Base-by-base conservation (phyloP, 2,797 vertebrate genomes). In the Eidolon dupreanum region DNA sequence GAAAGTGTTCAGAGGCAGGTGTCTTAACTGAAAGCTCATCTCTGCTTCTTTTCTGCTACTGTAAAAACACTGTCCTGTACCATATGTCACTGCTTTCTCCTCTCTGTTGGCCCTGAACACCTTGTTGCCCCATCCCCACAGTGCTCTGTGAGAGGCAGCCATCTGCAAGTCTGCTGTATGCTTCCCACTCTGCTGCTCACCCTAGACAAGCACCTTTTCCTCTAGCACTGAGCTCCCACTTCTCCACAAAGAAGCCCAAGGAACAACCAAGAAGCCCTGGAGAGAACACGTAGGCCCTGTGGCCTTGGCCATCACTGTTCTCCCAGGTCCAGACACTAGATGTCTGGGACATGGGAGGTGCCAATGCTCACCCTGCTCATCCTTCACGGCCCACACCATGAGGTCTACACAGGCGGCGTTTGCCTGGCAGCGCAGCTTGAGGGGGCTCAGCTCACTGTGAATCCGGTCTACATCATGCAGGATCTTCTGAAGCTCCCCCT, bases 301-400 rank as follows among this genome's bases (percentile, higher is more conserved):
- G 20, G 71, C 49, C 10, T 4, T 15, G 5, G 73, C 41, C 8
- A 46, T 71, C 17, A n/a, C 53, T 7, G 13, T 38, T 9, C 11
- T 81, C 28, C 55, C 4, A 51, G 20, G 46, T 43, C 49, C 33
- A 59, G 66, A 71, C 24, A 70, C n/a, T 17, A 55, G 63, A 63
- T 0, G 5, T 51, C 19, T 38, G n/a, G 43, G 20, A 16, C 28
- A 59, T 0, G 0, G 15, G 70, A 75, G 73, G 15, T 36, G 31
- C 15, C 16, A 5, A 57, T 10, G 43, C 74, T 95, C 98, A 99
- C 99, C 99, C 98, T 99, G 99, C 95, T 99, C 99, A 28, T 99
- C 99, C 1, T 99, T 99, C 31, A 99, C 99, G 0, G 99, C 99
- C 99, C 99, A 99, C 88, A 99, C 99, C 99, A 99, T 99, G 92